A percentile compares a stretch with the other conserved stretches of the same genome.
Evolutionary conservation across 2,888 invertebrate species (phyloP).

Genomic region (Pachydiplax longipennis): DNA sequence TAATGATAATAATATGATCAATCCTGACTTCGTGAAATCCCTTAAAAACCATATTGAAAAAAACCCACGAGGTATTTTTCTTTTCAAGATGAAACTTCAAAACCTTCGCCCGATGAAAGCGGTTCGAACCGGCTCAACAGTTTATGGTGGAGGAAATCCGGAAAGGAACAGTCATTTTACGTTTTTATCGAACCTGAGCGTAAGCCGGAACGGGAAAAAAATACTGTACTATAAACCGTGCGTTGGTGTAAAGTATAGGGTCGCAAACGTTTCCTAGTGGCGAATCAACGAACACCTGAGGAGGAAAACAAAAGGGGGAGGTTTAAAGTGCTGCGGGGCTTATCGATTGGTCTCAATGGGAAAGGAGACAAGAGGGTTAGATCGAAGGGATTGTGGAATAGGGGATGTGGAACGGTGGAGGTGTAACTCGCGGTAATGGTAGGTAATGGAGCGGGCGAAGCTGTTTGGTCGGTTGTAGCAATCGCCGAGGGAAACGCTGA

Average conservation of each 20-base stretch:
- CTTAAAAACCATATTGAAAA: no score
- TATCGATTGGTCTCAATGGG: background rate
- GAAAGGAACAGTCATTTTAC: background rate
- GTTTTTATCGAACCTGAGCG: no score
- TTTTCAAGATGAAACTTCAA: no score
- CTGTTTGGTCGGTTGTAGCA: background rate
- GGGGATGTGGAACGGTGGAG: background rate
- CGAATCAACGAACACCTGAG: background rate
- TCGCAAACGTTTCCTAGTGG: background rate
- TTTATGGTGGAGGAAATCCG: background rate
- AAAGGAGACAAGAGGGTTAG: background rate
- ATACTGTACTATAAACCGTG: background rate
- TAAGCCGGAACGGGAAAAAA: no score
- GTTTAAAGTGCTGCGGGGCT: background rate
- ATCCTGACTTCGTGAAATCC: no score
- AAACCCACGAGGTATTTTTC: no score
- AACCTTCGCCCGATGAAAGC: no score
- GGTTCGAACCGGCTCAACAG: no score
- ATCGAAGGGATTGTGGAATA: background rate
- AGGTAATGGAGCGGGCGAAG: background rate
- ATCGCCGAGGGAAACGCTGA: background rate
- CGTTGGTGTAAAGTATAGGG: background rate
- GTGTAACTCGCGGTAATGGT: background rate
- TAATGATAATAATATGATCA: no score
- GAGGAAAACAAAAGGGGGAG: background rate